A percentile compares a stretch with the other conserved stretches of the same genome.
These are phyloP conservation scores for Epizoanthus stellaris DNA, from an alignment of 92 coral and sea anemone genomes.

Conservation along the genomic window DNA sequence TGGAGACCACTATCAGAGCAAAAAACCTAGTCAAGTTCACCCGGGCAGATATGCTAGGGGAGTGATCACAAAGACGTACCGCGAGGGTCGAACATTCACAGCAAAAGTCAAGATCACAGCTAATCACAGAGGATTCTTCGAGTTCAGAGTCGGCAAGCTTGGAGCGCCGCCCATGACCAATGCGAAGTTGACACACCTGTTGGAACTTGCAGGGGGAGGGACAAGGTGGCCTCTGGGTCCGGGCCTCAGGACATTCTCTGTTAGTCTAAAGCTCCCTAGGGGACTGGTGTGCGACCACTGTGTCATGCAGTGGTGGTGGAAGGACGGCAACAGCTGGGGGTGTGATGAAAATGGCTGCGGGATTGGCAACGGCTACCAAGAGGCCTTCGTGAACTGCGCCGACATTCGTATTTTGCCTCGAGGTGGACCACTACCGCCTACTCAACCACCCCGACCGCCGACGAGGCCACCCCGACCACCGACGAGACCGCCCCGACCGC, in stretches of 20 bases:
- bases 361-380: slow-evolving; percentile 78
- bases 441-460: no score
- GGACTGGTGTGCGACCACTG: slow-evolving; percentile 90
- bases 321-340: slow-evolving; percentile 87
- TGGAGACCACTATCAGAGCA: slow-evolving; percentile 1
- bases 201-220: slow-evolving; percentile 61
- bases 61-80: background rate
- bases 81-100: slow-evolving; percentile 5
- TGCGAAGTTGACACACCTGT: slow-evolving; percentile 67
- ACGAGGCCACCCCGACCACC: background rate
- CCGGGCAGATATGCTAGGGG: background rate
- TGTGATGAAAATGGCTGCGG: slow-evolving; percentile 75
- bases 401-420: slow-evolving; percentile 73
- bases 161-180: slow-evolving; percentile 81
- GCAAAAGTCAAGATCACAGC: slow-evolving; percentile 68
- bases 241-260: slow-evolving; percentile 42
- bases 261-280: slow-evolving; percentile 65
- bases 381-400: slow-evolving; percentile 95
- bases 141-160: slow-evolving; percentile 78
- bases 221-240: slow-evolving; percentile 30
- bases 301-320: slow-evolving; percentile 99
- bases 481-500: background rate
- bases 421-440: slow-evolving; percentile 32
- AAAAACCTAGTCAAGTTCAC: no score
- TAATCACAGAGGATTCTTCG: slow-evolving; percentile 80